Evolutionary conservation across 2,113 vertebrate genomes (phyloP), one percentile per base, ranked within the genome.

Genomic region (Chloebia gouldiae): DNA sequence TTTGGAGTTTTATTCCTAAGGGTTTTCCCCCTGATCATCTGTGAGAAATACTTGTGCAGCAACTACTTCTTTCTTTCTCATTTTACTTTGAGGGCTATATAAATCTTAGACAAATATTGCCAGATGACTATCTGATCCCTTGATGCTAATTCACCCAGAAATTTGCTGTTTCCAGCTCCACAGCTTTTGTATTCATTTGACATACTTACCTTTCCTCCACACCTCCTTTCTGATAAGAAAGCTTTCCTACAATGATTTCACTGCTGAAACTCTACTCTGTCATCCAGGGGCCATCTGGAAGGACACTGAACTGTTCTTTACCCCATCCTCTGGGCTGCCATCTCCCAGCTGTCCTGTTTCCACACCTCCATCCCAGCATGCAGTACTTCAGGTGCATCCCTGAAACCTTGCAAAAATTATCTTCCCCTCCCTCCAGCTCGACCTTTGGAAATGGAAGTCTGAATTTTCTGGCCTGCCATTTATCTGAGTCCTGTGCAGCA

Each of bases 401-500:
- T 42, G 35, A 81, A 65, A 51, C 11, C 8, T 35, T 6, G 4
- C 17, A 92, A 82, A 82, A 83, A 63, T 39, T 9, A 35, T 10
- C 4, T 18, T 13, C 17, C 3, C 15, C 1, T 0, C 11, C 63
- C 14, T 22, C 3, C 13, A 1, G 1, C 3, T 66, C 7, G 1
- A 4, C 37, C 31, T 81, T 53, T n/a, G 70, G 15, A 69, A 71
- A 80, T 10, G 35, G 17, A 61, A 80, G 4, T 16, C 13, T 2
- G 28, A 2, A 0, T 40, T 76, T 64, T 65, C 53, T 64, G 11
- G 1, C 2, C 68, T 76, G 13, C 4, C 0, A 0, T 88, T 71
- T 60, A 18, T 50, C 20, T 8, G 45, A 72, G 50, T 20, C 10
- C 28, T 23, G 28, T 45, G 11, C 33, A 40, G 5, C 11, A 13